These are phyloP conservation scores for Athene cunicularia DNA, from an alignment of 2,113 vertebrate genomes.

Conservation along the genomic window DNA sequence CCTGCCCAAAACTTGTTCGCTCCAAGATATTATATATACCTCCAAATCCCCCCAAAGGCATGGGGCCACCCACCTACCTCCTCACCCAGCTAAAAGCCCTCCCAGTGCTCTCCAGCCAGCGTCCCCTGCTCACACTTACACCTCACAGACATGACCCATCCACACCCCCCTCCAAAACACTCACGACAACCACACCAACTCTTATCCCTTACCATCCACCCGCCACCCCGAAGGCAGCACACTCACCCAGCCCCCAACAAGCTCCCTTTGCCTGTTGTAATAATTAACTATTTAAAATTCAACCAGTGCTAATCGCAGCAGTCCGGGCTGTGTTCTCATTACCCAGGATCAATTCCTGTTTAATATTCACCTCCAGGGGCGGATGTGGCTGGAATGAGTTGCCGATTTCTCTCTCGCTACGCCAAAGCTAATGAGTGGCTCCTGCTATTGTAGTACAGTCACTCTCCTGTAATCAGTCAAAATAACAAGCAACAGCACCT, in stretches of 20 bases:
- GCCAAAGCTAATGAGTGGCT: slow-evolving; percentile 77
- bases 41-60: not conserved
- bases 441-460: slow-evolving; percentile 66
- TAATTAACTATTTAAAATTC: slow-evolving; percentile 84
- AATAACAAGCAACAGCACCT: slow-evolving; percentile 78
- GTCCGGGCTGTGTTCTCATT: slow-evolving; percentile 77
- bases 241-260: not conserved
- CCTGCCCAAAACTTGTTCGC: not conserved
- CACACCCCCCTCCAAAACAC: not conserved
- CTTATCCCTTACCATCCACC: not conserved
- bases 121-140: not conserved
- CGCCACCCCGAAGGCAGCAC: not conserved
- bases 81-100: not conserved
- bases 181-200: not conserved
- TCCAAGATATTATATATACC: accelerated
- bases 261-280: slow-evolving; percentile 20
- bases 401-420: slow-evolving; percentile 63
- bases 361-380: slow-evolving; percentile 81
- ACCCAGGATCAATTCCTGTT: slow-evolving; percentile 81
- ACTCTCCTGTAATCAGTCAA: slow-evolving; percentile 77
- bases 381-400: slow-evolving; percentile 73
- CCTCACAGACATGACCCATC: accelerated
- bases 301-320: slow-evolving; percentile 67
- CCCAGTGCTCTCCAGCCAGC: not conserved
- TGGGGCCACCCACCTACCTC: not conserved